Percentiles rank a stretch among this genome's conserved stretches.
Evolutionary conservation across 2,113 vertebrate species (phyloP).

Genomic region (Catharus minimus): DNA sequence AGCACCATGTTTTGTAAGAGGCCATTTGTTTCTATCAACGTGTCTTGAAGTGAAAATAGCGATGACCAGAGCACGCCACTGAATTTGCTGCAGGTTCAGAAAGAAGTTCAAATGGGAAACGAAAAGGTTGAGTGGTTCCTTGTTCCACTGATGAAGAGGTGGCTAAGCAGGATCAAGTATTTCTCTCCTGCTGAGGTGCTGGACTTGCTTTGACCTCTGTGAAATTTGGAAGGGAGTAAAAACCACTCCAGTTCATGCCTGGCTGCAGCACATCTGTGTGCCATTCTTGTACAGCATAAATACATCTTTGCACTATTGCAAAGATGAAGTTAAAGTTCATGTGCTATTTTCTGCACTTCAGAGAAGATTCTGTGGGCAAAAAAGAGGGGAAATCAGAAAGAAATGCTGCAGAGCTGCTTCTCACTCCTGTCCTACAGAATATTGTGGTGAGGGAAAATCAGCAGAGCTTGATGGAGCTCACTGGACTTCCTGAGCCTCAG

Average conservation of each 20-base stretch:
- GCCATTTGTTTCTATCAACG: background rate
- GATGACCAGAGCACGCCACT: background rate
- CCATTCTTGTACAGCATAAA: background rate
- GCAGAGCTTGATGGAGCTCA: background rate
- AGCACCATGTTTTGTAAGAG: background rate
- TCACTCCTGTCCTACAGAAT: background rate
- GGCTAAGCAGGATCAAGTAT: background rate
- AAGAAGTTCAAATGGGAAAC: background rate
- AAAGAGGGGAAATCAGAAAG: background rate
- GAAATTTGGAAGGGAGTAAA: background rate
- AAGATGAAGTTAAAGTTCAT: background rate
- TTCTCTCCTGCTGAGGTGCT: background rate
- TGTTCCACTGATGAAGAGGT: background rate
- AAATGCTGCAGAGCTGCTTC: background rate
- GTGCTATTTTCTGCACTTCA: background rate
- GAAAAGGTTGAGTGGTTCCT: background rate
- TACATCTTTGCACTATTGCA: background rate
- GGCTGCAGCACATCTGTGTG: background rate
- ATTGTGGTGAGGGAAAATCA: background rate
- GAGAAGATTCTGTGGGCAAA: background rate
- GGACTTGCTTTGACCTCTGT: background rate
- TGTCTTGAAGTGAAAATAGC: background rate
- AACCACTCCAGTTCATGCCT: background rate
- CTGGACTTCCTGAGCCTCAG: background rate
- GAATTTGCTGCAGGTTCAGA: background rate